Evolutionary conservation across 2,888 invertebrate species (phyloP).

Genomic region (Drosophila macrospina): DNA sequence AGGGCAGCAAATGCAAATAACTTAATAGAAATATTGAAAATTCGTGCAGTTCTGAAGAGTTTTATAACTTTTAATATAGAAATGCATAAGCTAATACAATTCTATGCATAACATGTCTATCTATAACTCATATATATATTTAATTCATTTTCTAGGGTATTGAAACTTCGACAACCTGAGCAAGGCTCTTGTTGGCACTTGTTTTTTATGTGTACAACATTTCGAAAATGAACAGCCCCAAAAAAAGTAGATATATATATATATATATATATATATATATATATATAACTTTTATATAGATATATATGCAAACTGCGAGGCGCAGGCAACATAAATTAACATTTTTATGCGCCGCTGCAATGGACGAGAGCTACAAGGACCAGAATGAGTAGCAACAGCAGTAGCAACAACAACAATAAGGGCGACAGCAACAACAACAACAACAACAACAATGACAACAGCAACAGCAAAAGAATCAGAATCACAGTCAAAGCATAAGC

Average conservation of each 20-base stretch:
- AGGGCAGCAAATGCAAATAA: background rate
- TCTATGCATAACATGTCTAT: no score
- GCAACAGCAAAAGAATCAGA: constrained; percentile 30
- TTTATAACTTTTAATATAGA: background rate
- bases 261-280: constrained; percentile 6
- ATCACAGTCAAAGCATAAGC: constrained; percentile 66
- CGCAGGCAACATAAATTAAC: constrained; percentile 77
- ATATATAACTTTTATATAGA: constrained; percentile 27
- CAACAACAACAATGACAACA: constrained; percentile 4
- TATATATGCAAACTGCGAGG: constrained; percentile 71
- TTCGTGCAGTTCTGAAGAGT: background rate
- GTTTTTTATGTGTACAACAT: constrained; percentile 38
- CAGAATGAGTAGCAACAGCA: constrained; percentile 11
- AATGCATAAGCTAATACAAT: no score
- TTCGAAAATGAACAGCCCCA: constrained; percentile 54
- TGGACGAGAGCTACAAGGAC: constrained; percentile 52
- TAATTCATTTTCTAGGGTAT: constrained; percentile 14
- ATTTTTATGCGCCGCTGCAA: constrained; percentile 79
- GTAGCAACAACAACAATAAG: background rate
- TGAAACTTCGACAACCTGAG: background rate
- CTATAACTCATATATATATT: background rate
- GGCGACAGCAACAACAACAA: background rate
- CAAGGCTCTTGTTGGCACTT: background rate
- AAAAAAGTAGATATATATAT: constrained; percentile 26
- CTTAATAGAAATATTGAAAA: background rate